A percentile compares a stretch with the other conserved stretches of the same genome.
Conservation (phyloP, 2,888 invertebrate genomes). For the Cephus pulcher region DNA sequence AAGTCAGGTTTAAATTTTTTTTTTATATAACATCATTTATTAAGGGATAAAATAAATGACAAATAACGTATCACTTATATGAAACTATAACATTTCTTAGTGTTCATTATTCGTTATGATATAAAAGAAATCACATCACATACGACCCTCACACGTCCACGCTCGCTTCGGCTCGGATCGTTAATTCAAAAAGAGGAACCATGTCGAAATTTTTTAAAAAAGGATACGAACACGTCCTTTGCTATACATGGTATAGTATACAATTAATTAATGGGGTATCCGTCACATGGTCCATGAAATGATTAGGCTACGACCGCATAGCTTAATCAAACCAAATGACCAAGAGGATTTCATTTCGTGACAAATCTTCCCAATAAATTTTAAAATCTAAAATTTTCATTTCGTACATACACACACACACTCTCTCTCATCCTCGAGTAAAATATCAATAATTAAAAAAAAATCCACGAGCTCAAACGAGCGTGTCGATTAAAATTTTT, state of each 20-base stretch:
- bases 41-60: slow-evolving; percentile 67
- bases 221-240: slow-evolving; percentile 4
- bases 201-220: background rate
- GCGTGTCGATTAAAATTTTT: background rate
- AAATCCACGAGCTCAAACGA: background rate
- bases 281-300: slow-evolving; percentile 41
- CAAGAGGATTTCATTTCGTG: slow-evolving; percentile 31
- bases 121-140: slow-evolving; percentile 67
- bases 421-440: slow-evolving; percentile 5
- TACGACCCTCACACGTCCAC: slow-evolving; percentile 52
- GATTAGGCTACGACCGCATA: slow-evolving; percentile 58
- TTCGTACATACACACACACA: too few relatives aligned
- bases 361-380: background rate
- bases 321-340: slow-evolving; percentile 58
- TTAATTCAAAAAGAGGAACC: slow-evolving; percentile 7
- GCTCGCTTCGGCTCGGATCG: slow-evolving; percentile 29
- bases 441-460: too few relatives aligned
- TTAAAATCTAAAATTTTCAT: too few relatives aligned
- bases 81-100: slow-evolving; percentile 67
- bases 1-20: slow-evolving; percentile 1
- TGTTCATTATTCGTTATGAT: slow-evolving; percentile 65
- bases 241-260: slow-evolving; percentile 3
- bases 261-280: slow-evolving; percentile 7
- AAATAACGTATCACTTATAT: slow-evolving; percentile 67
- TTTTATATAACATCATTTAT: slow-evolving; percentile 67